Percentiles rank a stretch among this genome's conserved stretches.
Evolutionary conservation across 2,888 invertebrate species (phyloP).

Genomic region (Atherix ibis): DNA sequence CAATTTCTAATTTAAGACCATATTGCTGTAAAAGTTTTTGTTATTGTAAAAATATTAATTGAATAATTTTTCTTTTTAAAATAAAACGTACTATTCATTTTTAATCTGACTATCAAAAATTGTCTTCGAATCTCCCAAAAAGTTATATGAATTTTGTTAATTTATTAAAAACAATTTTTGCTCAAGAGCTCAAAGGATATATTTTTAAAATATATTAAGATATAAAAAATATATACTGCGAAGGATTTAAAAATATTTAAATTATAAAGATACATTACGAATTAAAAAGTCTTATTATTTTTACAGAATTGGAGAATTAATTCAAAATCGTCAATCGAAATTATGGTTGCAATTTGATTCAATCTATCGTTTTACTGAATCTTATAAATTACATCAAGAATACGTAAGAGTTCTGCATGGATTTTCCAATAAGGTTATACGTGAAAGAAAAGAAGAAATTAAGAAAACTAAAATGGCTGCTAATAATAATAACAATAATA

Average conservation of each 20-base stretch:
- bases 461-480: slow-evolving; percentile 20
- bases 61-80: not conserved
- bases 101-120: too few relatives aligned
- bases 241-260: too few relatives aligned
- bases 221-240: too few relatives aligned
- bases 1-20: not conserved
- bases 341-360: slow-evolving; percentile 47
- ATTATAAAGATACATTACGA: too few relatives aligned
- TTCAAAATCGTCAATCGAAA: slow-evolving; percentile 37
- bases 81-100: not conserved
- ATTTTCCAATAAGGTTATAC: slow-evolving; percentile 36
- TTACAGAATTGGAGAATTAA: slow-evolving; percentile 36
- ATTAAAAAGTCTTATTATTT: too few relatives aligned
- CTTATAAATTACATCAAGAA: slow-evolving; percentile 38
- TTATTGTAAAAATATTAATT: not conserved
- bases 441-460: slow-evolving; percentile 33
- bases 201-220: too few relatives aligned
- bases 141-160: too few relatives aligned
- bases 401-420: slow-evolving; percentile 32
- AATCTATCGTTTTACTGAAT: slow-evolving; percentile 39
- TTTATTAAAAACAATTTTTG: too few relatives aligned
- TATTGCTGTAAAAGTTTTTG: not conserved
- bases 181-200: too few relatives aligned
- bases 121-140: too few relatives aligned
- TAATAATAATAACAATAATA: slow-evolving; percentile 16